Evolutionary conservation across 2,888 invertebrate species (phyloP), one percentile per base, ranked within the genome.

Genomic region (Caenorhabditis angaria): DNA sequence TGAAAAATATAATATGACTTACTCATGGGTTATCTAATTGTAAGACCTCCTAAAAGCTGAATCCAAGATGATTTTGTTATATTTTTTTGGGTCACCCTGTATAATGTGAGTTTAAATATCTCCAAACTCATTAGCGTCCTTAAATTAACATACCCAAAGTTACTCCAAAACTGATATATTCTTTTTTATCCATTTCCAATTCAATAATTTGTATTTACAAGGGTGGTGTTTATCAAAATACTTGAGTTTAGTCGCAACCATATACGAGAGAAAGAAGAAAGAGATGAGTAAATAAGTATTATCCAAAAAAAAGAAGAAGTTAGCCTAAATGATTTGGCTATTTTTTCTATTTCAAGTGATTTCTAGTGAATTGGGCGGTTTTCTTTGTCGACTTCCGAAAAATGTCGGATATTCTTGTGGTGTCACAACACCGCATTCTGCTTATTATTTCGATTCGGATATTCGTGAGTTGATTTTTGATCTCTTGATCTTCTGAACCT

Each of bases 371-470:
- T 14, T 41, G 10, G 41, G 41, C 41, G 41, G 41, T 41, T 41
- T 50, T 20, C 35, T 83, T 0, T 83, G 83, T 55, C 76, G 82
- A 24, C 64, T 81, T 2, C 83, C 82, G 3, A 80, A 77, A 56
- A 77, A 82, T 54, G 48, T 18, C 6, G 83, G 83, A 22, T 82
- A 73, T 63, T 68, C 65, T 22, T 83, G 83, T 47, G 83, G 81
- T 10, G 65, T 78, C 3, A 68, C 71, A 27, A 75, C 76, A 4
- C 68, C 76, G n/a, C 75, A 78, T 54, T 70, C 81, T 8, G 81
- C 82, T 14, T 82, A 69, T 51, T 70, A 81, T 63, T 82, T 80
- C 51, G 82, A 82, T 48, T 59, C 71, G 4, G 74, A 71, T 47
- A 75, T 79, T n/a, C 67, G 79, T 69, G 55, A 56, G 54, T 24